Conservation (phyloP, 2,797 vertebrate species). For the Acropternis orthonyx region DNA sequence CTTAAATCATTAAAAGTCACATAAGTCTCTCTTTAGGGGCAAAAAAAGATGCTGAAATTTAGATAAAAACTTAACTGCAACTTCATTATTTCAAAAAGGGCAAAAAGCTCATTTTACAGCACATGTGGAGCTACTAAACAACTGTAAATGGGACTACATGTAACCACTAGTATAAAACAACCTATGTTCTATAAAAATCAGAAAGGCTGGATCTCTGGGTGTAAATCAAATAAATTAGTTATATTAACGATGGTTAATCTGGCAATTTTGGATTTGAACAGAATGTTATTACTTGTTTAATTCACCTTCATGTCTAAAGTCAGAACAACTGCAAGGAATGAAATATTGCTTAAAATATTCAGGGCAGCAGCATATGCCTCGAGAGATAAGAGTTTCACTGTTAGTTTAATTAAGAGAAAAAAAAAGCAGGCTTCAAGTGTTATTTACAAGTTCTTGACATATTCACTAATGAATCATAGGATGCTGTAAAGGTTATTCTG, state of each 20-base stretch:
- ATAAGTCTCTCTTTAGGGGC: neutral
- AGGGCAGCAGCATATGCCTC: neutral
- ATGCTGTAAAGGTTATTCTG: slow-evolving; percentile 31
- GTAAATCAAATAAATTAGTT: neutral
- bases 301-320: slow-evolving; percentile 13
- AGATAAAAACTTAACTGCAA: neutral
- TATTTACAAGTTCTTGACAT: slow-evolving; percentile 51
- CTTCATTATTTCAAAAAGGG: neutral
- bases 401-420: slow-evolving; percentile 37
- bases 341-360: slow-evolving; percentile 48
- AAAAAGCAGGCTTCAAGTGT: neutral
- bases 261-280: neutral
- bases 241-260: neutral
- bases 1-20: neutral
- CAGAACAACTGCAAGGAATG: slow-evolving; percentile 14
- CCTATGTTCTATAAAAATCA: neutral
- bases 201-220: neutral
- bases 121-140: neutral
- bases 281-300: neutral
- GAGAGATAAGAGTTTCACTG: slow-evolving; percentile 43
- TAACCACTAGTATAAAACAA: neutral
- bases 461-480: slow-evolving; percentile 43
- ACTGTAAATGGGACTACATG: neutral
- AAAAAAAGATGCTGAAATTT: neutral
- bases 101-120: neutral